Evolutionary conservation across 2,113 vertebrate species (phyloP), one percentile per base, ranked within the genome.

Genomic region (Penelope pileata): DNA sequence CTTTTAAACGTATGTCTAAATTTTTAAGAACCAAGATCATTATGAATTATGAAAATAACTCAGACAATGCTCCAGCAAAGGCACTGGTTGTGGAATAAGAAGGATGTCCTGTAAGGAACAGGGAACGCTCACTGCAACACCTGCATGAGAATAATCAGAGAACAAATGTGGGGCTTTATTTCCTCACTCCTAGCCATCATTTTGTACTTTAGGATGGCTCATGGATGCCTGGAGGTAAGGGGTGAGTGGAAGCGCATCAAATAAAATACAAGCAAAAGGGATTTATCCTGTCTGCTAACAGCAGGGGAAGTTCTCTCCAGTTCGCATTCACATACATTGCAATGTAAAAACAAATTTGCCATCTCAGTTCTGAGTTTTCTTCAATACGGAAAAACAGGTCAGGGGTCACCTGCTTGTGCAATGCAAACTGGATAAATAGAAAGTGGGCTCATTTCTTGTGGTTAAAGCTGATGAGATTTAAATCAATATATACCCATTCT

Each of bases 41-140:
- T 98, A 98, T 97, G 97, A 98, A 98, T 98, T 98, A 98, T 98
- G 97, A 97, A 98, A 98, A 98, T 98, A 97, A 97, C 89, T 95
- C 93, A 94, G 95, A 97, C 96, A 97, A 97, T 95, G 93, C 93
- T 88, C 66, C 85, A 78, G 94, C 94, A 97, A 97, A 95, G 96
- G 81, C 96, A 92, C 93, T 91, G 93, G 91, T 95, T 97, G 80
- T 93, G 95, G 94, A 95, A 93, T 87, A 95, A 91, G 92, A 91
- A 97, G 95, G 84, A 91, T 92, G 85, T 96, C 96, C 94, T 94
- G 91, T 50, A 92, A 94, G 88, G 88, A 94, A 90, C 23, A 60
- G 62, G 85, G 67, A 96, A 86, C 23, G 73, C 77, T 69, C 87
- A 78, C 92, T 96, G 75, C 66, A 40, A 34, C 98, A 98, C 94